Conservation (phyloP, 2,113 vertebrate species). For the Alouatta palliata region DNA sequence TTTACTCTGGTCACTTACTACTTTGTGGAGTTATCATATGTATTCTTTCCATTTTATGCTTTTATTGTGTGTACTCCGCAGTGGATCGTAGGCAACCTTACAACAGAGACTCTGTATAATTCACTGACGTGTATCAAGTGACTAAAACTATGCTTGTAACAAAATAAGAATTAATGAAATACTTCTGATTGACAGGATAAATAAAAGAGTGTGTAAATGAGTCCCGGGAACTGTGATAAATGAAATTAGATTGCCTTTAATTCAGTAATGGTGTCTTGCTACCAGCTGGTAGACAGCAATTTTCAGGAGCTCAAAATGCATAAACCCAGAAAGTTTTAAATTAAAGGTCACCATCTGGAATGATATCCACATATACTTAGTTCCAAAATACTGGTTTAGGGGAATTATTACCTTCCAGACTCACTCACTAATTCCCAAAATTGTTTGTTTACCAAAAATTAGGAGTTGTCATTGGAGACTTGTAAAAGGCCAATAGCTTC, state of each 20-base stretch:
- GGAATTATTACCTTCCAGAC: constrained; percentile 48
- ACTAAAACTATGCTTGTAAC: not conserved
- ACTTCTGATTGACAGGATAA: not conserved
- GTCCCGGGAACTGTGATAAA: not conserved
- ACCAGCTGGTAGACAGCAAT: constrained; percentile 53
- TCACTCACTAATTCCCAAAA: constrained; percentile 38
- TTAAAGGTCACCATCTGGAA: constrained; percentile 71
- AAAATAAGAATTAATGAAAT: constrained; percentile 5
- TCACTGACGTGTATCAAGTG: not conserved
- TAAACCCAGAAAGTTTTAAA: constrained; percentile 54
- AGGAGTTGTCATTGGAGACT: not conserved
- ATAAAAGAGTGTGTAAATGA: not conserved
- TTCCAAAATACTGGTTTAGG: constrained; percentile 22
- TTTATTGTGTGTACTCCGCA: not conserved
- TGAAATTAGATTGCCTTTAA: constrained; percentile 39
- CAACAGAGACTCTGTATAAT: not conserved
- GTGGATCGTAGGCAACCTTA: not conserved
- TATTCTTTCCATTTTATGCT: not conserved
- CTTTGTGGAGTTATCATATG: not conserved
- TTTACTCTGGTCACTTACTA: not conserved
- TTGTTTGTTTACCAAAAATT: constrained; percentile 57
- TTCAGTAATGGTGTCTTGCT: not conserved
- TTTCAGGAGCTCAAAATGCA: constrained; percentile 55
- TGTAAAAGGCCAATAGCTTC: constrained; percentile 2
- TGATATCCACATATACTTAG: constrained; percentile 35